phyloP scores from a whole-genome alignment of 2,113 vertebrate genomes.

The Podilymbus podiceps region DNA sequence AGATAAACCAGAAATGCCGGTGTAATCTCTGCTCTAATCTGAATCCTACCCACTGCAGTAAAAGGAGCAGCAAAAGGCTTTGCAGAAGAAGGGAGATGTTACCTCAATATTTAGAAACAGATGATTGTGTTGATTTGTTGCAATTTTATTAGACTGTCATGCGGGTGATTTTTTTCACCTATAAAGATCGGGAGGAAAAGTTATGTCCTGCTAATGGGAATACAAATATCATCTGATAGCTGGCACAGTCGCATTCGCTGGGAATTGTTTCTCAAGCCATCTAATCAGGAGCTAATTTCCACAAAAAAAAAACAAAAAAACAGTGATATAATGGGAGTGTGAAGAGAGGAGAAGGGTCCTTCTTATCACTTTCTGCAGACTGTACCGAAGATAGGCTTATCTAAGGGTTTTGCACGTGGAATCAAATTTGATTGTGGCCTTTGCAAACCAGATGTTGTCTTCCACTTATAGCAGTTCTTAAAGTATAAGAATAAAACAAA shows the following conservation, averaged over 20 bases:
- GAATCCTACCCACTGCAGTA: not conserved
- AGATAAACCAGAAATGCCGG: not conserved
- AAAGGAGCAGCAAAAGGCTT: not conserved
- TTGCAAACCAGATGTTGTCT: not conserved
- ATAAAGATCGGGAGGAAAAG: not conserved
- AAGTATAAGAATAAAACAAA: not conserved
- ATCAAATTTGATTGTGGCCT: not conserved
- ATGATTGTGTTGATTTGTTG: not conserved
- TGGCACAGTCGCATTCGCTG: not conserved
- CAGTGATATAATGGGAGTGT: not conserved
- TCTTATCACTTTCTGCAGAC: not conserved
- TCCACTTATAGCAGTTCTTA: not conserved
- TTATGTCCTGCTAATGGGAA: not conserved
- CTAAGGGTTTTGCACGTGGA: not conserved
- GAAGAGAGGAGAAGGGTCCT: not conserved
- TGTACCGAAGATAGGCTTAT: not conserved
- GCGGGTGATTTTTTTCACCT: not conserved
- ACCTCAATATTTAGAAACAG: not conserved
- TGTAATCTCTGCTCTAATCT: not conserved
- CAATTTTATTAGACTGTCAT: not conserved
- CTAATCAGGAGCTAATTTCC: not conserved
- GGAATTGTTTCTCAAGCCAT: not conserved
- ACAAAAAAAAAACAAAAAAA: not conserved
- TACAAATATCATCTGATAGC: not conserved
- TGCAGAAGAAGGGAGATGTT: not conserved